A percentile compares a stretch with the other conserved stretches of the same genome.
Evolutionary conservation across 2,888 invertebrate genomes (phyloP).

Genomic region (Cryptocheilus praepositus): DNA sequence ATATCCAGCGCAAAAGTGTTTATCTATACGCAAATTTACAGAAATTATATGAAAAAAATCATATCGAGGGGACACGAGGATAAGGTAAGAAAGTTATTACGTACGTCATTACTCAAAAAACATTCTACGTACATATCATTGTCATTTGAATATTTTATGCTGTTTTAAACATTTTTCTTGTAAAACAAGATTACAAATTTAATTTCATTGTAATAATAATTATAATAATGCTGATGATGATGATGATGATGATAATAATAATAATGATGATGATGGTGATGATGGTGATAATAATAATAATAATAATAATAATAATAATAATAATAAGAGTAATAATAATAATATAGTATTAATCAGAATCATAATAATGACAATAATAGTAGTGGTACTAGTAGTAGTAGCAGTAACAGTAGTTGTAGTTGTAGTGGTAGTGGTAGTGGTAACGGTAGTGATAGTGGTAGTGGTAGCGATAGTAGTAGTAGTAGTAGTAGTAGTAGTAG

Average conservation of each 20-base stretch:
- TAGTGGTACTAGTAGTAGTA: constrained; percentile 52
- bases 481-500: constrained; percentile 39
- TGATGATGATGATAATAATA: constrained; percentile 39
- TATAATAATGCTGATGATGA: constrained; percentile 53
- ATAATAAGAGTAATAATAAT: constrained; percentile 43
- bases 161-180: not conserved
- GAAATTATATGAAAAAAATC: no score
- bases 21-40: no score
- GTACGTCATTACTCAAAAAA: no score
- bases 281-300: constrained; percentile 47
- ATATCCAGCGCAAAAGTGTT: no score
- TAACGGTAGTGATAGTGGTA: constrained; percentile 46
- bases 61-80: no score
- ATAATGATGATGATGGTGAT: constrained; percentile 51
- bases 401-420: constrained; percentile 43
- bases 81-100: no score
- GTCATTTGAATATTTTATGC: constrained; percentile 2
- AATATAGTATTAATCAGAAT: constrained; percentile 41
- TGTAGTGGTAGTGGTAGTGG: constrained; percentile 50
- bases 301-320: constrained; percentile 41
- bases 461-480: constrained; percentile 45
- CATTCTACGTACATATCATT: no score
- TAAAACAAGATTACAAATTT: constrained; percentile 5
- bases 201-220: constrained; percentile 20
- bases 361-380: constrained; percentile 30